A percentile compares a stretch with the other conserved stretches of the same genome.
Evolutionary conservation across 1,140 invertebrate species (phyloP).

Genomic region (Sminthurinus signatus): DNA sequence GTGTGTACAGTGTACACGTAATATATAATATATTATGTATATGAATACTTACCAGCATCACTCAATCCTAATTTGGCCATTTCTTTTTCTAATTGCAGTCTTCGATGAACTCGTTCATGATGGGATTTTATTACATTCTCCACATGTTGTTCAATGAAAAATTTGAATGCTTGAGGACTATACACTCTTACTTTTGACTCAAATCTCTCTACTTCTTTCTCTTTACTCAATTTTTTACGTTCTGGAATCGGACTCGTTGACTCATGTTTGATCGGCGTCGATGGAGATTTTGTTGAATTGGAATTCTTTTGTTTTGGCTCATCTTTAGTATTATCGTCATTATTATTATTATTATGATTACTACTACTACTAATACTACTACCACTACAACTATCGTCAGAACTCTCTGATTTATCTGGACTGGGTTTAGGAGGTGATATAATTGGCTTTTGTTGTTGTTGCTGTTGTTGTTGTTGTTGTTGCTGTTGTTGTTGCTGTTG

Average conservation of each 20-base stretch:
- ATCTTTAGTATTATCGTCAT: not conserved
- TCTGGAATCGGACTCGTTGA: slow-evolving; percentile 92
- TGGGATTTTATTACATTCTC: slow-evolving; percentile 84
- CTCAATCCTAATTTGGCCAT: slow-evolving; percentile 88
- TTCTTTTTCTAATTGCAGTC: slow-evolving; percentile 88
- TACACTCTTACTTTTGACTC: slow-evolving; percentile 77
- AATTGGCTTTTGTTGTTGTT: not conserved
- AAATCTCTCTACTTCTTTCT: slow-evolving; percentile 83
- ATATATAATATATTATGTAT: too few relatives aligned
- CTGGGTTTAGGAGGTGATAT: not conserved
- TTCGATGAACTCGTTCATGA: slow-evolving; percentile 79
- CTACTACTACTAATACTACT: too few relatives aligned
- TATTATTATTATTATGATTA: slow-evolving; percentile 20
- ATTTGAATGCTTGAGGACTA: slow-evolving; percentile 89
- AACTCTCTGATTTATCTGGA: too few relatives aligned
- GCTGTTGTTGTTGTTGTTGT: slow-evolving; percentile 1
- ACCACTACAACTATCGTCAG: too few relatives aligned
- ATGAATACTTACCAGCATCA: too few relatives aligned
- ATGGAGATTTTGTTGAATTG: not conserved
- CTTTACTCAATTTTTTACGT: slow-evolving; percentile 81
- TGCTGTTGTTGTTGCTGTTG: slow-evolving; percentile 39
- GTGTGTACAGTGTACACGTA: too few relatives aligned
- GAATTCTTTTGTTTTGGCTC: too few relatives aligned
- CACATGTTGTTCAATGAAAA: slow-evolving; percentile 13
- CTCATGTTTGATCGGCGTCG: slow-evolving; percentile 43